A percentile compares a stretch with the other conserved stretches of the same genome.
These are phyloP conservation scores for Caenorhabditis virilis DNA, from an alignment of 2,888 invertebrate species.

Conservation along the genomic window DNA sequence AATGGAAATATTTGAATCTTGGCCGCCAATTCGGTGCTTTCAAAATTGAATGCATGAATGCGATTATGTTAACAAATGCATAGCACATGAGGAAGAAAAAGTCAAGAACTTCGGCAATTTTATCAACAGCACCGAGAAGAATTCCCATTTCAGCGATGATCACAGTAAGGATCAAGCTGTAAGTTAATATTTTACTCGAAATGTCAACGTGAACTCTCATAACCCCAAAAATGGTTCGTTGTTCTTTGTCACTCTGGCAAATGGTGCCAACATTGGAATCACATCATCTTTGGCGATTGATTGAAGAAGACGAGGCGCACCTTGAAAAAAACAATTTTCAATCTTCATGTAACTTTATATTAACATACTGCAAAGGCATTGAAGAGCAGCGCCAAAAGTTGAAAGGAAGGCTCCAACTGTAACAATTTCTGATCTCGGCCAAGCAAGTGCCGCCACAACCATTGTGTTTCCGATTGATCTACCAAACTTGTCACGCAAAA, in stretches of 20 bases:
- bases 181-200: conserved; percentile 7
- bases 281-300: conserved; percentile 97
- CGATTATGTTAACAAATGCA: conserved; percentile 97
- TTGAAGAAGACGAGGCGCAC: conserved; percentile 76
- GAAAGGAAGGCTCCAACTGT: conserved; percentile 95
- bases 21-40: conserved; percentile 96
- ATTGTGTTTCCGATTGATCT: conserved; percentile 92
- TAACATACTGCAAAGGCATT: conserved; percentile 76
- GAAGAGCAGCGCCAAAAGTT: conserved; percentile 94
- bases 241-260: conserved; percentile 89
- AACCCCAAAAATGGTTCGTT: conserved; percentile 90
- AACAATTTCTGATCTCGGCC: conserved; percentile 99
- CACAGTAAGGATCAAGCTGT: conserved; percentile 83
- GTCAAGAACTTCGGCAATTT: conserved; percentile 80
- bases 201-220: not conserved
- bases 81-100: conserved; percentile 99
- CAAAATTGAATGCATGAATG: conserved; percentile 92
- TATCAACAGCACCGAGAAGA: conserved; percentile 90
- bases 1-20: conserved; percentile 96
- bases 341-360: not conserved
- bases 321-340: conserved; percentile 58
- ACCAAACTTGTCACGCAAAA: conserved; percentile 97
- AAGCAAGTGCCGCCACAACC: conserved; percentile 94
- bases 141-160: conserved; percentile 75
- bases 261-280: conserved; percentile 90